phyloP scores from a whole-genome alignment of 2,113 vertebrate genomes.

The Eidolon helvum region DNA sequence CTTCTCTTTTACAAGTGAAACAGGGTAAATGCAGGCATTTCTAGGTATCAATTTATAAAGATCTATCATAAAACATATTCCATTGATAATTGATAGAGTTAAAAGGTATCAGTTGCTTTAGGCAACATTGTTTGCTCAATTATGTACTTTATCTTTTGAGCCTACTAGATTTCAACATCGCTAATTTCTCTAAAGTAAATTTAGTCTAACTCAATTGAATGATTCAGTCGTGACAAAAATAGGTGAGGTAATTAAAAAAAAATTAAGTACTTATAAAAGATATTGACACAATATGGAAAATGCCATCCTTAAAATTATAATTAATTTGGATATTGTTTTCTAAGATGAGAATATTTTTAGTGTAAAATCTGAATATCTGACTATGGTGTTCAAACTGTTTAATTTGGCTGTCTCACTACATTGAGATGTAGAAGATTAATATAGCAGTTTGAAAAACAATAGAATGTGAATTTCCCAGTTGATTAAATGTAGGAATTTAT shows the following conservation, averaged over 20 bases:
- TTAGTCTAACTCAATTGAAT: neutral
- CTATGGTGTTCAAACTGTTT: conserved; percentile 69
- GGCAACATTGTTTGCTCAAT: neutral
- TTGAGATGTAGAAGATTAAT: conserved; percentile 55
- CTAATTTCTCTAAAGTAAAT: conserved; percentile 9
- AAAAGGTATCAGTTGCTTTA: neutral
- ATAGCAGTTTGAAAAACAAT: conserved; percentile 74
- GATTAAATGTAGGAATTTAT: conserved; percentile 71
- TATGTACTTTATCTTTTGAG: conserved; percentile 28
- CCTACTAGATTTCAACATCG: neutral
- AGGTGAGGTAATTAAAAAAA: neutral
- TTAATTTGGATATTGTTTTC: conserved; percentile 61
- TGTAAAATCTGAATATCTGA: conserved; percentile 55
- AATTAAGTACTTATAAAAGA: conserved; percentile 14
- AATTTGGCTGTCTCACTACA: conserved; percentile 67
- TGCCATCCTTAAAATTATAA: conserved; percentile 29
- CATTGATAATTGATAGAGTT: neutral
- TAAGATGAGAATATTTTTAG: conserved; percentile 45
- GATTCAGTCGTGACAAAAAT: neutral
- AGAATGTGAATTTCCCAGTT: conserved; percentile 49
- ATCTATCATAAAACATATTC: neutral
- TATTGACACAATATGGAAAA: conserved; percentile 3
- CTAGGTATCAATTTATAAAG: neutral
- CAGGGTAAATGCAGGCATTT: neutral
- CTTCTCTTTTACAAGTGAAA: neutral